Percentiles rank a stretch among this genome's conserved stretches.
These are phyloP conservation scores for Spinus pinus DNA, from an alignment of 2,797 vertebrate species.

Conservation along the genomic window DNA sequence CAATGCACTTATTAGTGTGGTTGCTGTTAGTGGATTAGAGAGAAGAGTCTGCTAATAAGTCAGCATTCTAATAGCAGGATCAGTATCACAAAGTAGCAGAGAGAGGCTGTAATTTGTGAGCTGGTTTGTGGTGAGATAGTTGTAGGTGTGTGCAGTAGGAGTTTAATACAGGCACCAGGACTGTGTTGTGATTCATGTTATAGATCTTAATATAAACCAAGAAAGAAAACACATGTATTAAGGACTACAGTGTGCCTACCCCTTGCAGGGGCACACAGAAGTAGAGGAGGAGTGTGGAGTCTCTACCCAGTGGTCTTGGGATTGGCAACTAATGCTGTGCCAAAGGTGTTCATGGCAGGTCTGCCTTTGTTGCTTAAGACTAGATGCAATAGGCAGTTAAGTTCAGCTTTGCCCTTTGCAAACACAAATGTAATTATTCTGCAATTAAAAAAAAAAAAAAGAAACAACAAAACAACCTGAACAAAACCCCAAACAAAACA, in stretches of 20 bases:
- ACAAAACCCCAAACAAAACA: not conserved
- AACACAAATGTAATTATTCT: not conserved
- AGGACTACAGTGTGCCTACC: not conserved
- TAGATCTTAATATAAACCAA: slow-evolving; percentile 44
- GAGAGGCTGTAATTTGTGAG: slow-evolving; percentile 39
- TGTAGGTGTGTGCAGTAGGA: slow-evolving; percentile 37
- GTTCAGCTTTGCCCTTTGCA: not conserved
- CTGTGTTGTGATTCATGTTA: slow-evolving; percentile 38
- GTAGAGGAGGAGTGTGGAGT: not conserved
- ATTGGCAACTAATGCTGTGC: not conserved
- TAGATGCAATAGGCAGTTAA: not conserved
- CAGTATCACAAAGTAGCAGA: not conserved
- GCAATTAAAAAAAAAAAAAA: not conserved
- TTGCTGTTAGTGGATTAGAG: not conserved
- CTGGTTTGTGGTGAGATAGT: not conserved
- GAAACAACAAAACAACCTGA: not conserved
- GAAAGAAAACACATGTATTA: slow-evolving; percentile 34
- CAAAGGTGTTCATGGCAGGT: not conserved
- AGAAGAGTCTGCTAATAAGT: not conserved
- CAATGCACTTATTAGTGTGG: not conserved
- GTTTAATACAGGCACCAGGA: slow-evolving; percentile 4
- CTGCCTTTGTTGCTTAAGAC: not conserved
- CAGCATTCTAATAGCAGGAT: not conserved
- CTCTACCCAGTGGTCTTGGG: not conserved
- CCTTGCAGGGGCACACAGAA: not conserved